Evolutionary conservation across 2,888 invertebrate genomes (phyloP).

Genomic region (Myathropa florea): DNA sequence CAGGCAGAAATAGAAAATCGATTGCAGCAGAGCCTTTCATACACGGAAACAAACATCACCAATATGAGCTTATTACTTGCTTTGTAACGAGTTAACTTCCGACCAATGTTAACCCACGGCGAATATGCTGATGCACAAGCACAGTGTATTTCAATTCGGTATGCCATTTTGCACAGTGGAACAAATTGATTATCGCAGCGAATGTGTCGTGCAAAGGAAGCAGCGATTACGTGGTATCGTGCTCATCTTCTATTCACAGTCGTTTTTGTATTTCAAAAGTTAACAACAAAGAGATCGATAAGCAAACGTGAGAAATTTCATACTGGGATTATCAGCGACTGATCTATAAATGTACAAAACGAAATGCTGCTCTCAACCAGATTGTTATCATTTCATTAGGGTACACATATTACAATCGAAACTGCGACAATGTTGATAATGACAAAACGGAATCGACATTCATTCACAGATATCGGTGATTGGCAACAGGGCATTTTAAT

Average conservation of each 20-base stretch:
- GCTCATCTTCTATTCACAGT: constrained; percentile 25
- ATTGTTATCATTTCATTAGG: neutral
- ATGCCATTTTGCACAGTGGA: constrained; percentile 7
- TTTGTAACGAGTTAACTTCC: neutral
- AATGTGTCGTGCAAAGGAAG: constrained; percentile 21
- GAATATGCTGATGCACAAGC: constrained; percentile 19
- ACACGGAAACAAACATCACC: neutral
- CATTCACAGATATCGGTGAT: neutral
- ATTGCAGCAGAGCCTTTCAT: neutral
- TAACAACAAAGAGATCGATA: constrained; percentile 7
- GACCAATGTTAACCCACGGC: too few relatives aligned
- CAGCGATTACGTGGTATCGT: constrained; percentile 35
- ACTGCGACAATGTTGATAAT: neutral
- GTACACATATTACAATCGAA: too few relatives aligned
- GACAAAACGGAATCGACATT: neutral
- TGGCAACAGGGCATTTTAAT: neutral
- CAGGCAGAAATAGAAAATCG: neutral
- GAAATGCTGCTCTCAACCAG: neutral
- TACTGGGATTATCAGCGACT: neutral
- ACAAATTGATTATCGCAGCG: constrained; percentile 31
- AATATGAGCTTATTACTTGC: neutral
- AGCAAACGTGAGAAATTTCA: constrained; percentile 17
- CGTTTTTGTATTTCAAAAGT: neutral
- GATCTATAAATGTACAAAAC: neutral
- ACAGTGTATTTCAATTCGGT: constrained; percentile 27